These are phyloP conservation scores for Gallinago paraguaiae DNA, from an alignment of 2,113 vertebrate species.

Conservation along the genomic window DNA sequence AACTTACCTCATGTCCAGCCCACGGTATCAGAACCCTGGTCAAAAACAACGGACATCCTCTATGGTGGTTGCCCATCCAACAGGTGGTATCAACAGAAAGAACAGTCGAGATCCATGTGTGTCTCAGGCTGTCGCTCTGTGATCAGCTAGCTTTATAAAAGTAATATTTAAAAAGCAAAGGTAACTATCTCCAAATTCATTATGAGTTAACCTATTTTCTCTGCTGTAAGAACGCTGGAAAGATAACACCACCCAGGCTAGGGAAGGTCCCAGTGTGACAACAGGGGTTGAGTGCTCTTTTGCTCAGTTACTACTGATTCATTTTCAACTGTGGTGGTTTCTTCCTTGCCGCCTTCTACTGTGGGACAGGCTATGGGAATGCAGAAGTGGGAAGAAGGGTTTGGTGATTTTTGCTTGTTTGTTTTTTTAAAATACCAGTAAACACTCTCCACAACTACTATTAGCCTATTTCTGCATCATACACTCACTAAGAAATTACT, in stretches of 20 bases:
- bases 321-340: background rate
- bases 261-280: background rate
- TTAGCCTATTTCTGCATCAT: background rate
- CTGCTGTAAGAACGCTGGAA: background rate
- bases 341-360: background rate
- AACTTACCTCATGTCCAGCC: background rate
- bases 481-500: background rate
- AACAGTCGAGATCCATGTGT: background rate
- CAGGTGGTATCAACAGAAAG: background rate
- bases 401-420: background rate
- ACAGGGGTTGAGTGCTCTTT: background rate
- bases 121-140: background rate
- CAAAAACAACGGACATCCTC: background rate
- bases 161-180: background rate
- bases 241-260: background rate
- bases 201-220: background rate
- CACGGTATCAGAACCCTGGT: background rate
- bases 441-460: background rate
- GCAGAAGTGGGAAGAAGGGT: background rate
- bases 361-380: rapidly evolving
- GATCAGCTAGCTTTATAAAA: background rate
- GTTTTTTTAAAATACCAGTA: background rate
- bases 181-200: background rate
- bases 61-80: background rate
- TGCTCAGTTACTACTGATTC: background rate